Evolutionary conservation across 2,113 vertebrate genomes (phyloP).

Genomic region (Gallinago paraguaiae): DNA sequence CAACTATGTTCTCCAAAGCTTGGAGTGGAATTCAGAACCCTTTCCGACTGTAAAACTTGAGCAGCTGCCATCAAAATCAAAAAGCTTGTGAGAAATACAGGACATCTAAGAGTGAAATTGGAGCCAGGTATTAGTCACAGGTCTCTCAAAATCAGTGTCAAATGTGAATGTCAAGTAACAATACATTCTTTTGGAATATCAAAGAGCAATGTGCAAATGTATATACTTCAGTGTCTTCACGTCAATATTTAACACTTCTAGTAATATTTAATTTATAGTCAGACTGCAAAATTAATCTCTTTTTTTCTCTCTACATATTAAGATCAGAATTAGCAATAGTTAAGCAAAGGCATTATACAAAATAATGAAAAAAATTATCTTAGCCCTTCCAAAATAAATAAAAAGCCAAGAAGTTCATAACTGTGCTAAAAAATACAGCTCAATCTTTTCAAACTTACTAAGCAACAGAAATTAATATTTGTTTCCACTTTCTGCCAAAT

Average conservation of each 20-base stretch:
- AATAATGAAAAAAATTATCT: background rate
- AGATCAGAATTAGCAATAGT: background rate
- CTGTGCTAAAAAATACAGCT: background rate
- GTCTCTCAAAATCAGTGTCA: background rate
- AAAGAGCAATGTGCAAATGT: background rate
- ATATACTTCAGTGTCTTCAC: background rate
- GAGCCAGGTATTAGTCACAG: background rate
- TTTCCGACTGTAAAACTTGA: background rate
- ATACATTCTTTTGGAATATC: background rate
- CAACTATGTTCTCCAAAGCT: background rate
- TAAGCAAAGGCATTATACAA: background rate
- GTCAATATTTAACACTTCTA: background rate
- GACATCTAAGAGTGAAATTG: background rate
- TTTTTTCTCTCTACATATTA: background rate
- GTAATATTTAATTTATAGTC: background rate
- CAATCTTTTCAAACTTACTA: background rate
- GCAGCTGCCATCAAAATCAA: background rate
- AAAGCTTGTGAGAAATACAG: background rate
- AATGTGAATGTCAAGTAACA: background rate
- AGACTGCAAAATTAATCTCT: background rate
- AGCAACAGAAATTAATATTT: background rate
- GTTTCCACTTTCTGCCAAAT: background rate
- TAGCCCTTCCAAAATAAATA: background rate
- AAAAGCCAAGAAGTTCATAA: background rate
- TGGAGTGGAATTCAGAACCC: background rate